Percentiles rank a stretch among this genome's conserved stretches.
Evolutionary conservation across 2,888 invertebrate genomes (phyloP).

Genomic region (Tridacna crocea): DNA sequence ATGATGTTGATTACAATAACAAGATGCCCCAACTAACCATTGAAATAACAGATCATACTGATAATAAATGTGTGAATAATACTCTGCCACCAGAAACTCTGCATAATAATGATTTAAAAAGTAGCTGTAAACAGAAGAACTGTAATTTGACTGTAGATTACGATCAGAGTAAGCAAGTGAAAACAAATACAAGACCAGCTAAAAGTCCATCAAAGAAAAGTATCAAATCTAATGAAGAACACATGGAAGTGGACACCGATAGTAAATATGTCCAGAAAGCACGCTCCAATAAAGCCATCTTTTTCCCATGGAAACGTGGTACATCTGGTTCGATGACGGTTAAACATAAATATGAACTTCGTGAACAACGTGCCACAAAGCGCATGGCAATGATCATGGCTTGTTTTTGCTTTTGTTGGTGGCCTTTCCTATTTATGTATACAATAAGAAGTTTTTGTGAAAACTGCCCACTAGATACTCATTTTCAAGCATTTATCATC

Average conservation of each 20-base stretch:
- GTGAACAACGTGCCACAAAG: slow-evolving; percentile 83
- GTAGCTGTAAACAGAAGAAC: slow-evolving; percentile 43
- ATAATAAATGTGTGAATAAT: slow-evolving; percentile 30
- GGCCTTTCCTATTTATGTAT: slow-evolving; percentile 84
- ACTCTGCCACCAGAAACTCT: slow-evolving; percentile 14
- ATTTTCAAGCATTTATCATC: slow-evolving; percentile 81
- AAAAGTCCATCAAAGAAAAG: slow-evolving; percentile 59
- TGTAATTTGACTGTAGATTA: slow-evolving; percentile 58
- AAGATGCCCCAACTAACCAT: slow-evolving; percentile 41
- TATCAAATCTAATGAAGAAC: slow-evolving; percentile 47
- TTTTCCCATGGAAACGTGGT: slow-evolving; percentile 61
- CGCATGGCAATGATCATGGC: slow-evolving; percentile 84
- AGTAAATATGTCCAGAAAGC: slow-evolving; percentile 35
- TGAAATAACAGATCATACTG: slow-evolving; percentile 53
- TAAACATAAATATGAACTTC: slow-evolving; percentile 78
- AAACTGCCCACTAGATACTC: slow-evolving; percentile 74
- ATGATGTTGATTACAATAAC: slow-evolving; percentile 15
- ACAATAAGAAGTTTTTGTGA: slow-evolving; percentile 80
- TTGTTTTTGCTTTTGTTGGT: slow-evolving; percentile 84
- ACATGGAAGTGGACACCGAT: slow-evolving; percentile 47
- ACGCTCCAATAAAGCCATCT: slow-evolving; percentile 54
- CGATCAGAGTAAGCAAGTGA: slow-evolving; percentile 30
- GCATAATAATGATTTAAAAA: slow-evolving; percentile 6
- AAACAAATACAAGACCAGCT: not conserved
- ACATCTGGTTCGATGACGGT: slow-evolving; percentile 59